Evolutionary conservation across 2,113 vertebrate species (phyloP).

Genomic region (Lethenteron camtschaticum): DNA sequence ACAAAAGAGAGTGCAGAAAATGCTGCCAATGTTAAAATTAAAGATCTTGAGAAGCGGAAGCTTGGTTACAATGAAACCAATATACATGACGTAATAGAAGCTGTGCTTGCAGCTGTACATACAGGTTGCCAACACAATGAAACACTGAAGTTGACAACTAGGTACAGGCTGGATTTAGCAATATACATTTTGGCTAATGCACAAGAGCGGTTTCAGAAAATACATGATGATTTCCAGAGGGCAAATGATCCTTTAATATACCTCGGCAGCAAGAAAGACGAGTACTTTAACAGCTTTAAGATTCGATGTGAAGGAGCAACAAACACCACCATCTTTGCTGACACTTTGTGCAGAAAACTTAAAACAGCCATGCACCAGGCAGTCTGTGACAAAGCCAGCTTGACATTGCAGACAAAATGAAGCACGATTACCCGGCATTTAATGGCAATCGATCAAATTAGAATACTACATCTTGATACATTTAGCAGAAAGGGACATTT

Average conservation of each 20-base stretch:
- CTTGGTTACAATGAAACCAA: conserved; percentile 15
- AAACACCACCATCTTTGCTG: conserved; percentile 19
- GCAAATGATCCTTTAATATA: conserved; percentile 18
- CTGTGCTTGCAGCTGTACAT: conserved; percentile 12
- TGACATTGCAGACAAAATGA: conserved; percentile 20
- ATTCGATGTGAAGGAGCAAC: conserved; percentile 21
- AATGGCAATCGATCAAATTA: conserved; percentile 15
- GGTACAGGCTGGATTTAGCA: conserved; percentile 16
- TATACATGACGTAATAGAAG: conserved; percentile 16
- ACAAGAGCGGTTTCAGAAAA: no score
- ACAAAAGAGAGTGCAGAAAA: neutral
- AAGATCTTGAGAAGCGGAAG: conserved; percentile 4
- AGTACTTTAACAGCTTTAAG: conserved; percentile 23
- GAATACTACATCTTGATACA: conserved; percentile 27
- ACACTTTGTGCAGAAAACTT: conserved; percentile 27
- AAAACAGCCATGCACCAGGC: conserved; percentile 9
- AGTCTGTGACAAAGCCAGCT: conserved; percentile 2
- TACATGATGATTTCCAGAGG: conserved; percentile 15
- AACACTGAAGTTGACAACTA: conserved; percentile 13
- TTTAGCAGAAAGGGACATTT: conserved; percentile 29
- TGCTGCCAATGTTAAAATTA: neutral
- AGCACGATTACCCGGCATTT: conserved; percentile 17
- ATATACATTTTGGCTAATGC: no score
- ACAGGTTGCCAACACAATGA: conserved; percentile 12
- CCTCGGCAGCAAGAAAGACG: conserved; percentile 18